These are phyloP conservation scores for Drosophila nigromelanica DNA, from an alignment of 1,140 invertebrate genomes.

Conservation along the genomic window DNA sequence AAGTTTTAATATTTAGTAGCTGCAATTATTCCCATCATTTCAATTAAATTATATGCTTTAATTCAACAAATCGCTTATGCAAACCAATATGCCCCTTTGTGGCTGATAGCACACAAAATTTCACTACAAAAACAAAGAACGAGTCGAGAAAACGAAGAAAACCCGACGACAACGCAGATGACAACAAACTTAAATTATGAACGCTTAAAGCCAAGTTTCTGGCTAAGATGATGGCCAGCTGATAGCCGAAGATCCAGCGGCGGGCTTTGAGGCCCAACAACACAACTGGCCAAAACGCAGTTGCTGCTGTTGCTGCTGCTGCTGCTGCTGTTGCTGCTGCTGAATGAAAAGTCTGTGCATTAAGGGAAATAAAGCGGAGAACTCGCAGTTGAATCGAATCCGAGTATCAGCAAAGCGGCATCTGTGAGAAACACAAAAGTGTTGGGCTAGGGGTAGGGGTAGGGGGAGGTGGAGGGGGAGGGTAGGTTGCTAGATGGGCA, in stretches of 20 bases:
- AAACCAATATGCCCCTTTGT: not conserved
- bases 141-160: conserved; percentile 8
- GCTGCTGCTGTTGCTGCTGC: conserved; percentile 33
- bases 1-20: no score
- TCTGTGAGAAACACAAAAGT: conserved; percentile 33
- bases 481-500: not conserved
- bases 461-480: not conserved
- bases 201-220: conserved; percentile 68
- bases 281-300: conserved; percentile 12
- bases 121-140: conserved; percentile 29
- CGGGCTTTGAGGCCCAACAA: conserved; percentile 26
- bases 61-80: not conserved
- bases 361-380: conserved; percentile 28
- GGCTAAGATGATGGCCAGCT: conserved; percentile 70
- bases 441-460: not conserved
- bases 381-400: conserved; percentile 26
- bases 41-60: no score
- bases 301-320: conserved; percentile 38
- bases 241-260: conserved; percentile 53
- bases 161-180: conserved; percentile 52
- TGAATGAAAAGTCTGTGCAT: conserved; percentile 72
- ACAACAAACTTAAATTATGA: conserved; percentile 80
- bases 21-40: no score
- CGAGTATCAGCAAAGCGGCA: conserved; percentile 49
- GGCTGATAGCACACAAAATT: conserved; percentile 13